Conservation (phyloP, 2,888 invertebrate species). For the Eupithecia exiguata region DNA sequence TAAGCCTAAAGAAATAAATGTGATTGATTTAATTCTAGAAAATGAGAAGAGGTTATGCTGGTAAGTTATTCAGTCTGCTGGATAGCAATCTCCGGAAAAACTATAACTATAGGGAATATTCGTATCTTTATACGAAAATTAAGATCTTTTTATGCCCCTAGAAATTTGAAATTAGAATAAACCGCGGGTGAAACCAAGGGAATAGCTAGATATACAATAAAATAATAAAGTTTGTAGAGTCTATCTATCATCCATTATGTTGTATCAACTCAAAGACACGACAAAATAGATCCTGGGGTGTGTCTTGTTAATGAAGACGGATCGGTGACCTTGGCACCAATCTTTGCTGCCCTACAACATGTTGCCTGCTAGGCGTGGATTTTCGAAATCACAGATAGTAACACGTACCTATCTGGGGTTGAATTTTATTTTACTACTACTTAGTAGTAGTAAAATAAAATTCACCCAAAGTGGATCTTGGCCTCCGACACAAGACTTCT, state of each 20-base stretch:
- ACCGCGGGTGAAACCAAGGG: no score
- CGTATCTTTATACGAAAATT: no score
- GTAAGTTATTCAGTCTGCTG: neutral
- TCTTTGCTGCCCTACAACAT: constrained; percentile 31
- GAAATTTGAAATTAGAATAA: no score
- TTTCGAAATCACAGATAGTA: constrained; percentile 3
- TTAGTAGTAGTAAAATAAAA: no score
- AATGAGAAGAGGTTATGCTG: neutral
- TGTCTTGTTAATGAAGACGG: constrained; percentile 43
- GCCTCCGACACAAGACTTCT: no score
- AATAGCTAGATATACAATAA: no score
- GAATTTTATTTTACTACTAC: no score
- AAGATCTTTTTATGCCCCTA: no score
- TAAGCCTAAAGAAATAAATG: no score
- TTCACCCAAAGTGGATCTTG: no score
- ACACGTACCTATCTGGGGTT: neutral
- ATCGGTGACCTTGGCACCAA: constrained; percentile 43
- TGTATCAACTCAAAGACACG: constrained; percentile 34
- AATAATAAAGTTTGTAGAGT: constrained; percentile 19
- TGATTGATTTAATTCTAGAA: no score
- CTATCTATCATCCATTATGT: constrained; percentile 43
- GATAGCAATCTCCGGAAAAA: neutral
- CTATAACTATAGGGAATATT: no score
- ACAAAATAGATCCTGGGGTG: constrained; percentile 38
- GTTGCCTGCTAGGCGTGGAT: constrained; percentile 15